These are phyloP conservation scores for Salvelinus namaycush DNA, from an alignment of 2,113 vertebrate genomes.

Conservation along the genomic window DNA sequence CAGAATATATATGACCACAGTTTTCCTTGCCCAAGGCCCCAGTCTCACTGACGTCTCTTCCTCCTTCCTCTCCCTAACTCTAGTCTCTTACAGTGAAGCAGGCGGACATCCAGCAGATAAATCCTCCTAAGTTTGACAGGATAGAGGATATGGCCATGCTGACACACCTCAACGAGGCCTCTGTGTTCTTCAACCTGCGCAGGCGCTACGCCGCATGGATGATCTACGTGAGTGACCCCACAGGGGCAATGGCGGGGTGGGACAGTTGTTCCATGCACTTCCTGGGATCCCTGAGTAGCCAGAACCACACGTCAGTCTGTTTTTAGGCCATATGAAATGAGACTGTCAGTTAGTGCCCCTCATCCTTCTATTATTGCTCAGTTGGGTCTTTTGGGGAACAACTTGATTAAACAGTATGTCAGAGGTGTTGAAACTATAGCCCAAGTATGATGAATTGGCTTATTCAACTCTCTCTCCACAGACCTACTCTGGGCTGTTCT, in stretches of 20 bases:
- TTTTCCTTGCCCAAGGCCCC: no score
- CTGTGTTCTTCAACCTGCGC: conserved; percentile 84
- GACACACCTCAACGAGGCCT: conserved; percentile 91
- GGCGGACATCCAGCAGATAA: conserved; percentile 87
- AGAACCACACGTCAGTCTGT: background rate
- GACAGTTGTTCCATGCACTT: background rate
- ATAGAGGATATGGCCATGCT: conserved; percentile 96
- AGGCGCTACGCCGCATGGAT: conserved; percentile 89
- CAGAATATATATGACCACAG: no score
- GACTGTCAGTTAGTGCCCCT: background rate
- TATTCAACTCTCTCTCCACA: background rate
- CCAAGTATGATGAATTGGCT: background rate
- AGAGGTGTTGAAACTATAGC: background rate
- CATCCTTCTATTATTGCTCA: background rate
- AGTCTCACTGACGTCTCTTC: background rate
- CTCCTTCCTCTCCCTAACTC: conserved; percentile 2
- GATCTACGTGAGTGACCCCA: conserved; percentile 86
- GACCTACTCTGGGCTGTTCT: conserved; percentile 1
- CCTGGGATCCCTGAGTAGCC: background rate
- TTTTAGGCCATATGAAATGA: background rate
- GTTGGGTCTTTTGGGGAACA: background rate
- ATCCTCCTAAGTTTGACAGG: conserved; percentile 91
- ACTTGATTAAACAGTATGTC: background rate
- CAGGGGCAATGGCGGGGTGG: background rate
- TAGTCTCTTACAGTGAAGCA: conserved; percentile 82